Evolutionary conservation across 2,797 vertebrate genomes (phyloP), one percentile per base, ranked within the genome.

Genomic region (Hydrophis major): DNA sequence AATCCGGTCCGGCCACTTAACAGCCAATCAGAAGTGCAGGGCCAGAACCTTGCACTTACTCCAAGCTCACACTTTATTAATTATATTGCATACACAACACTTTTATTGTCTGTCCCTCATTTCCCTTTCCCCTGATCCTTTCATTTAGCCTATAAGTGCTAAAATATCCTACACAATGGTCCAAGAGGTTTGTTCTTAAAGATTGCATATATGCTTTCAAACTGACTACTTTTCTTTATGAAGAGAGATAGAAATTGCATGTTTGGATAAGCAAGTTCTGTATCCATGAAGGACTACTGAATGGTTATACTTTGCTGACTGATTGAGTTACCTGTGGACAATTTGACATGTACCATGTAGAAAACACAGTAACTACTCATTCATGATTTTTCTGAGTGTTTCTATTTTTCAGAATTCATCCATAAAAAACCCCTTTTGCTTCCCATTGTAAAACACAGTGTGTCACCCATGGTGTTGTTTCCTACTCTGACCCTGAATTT

Each of bases 241-340:
- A 90, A 63, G 88, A 93, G 42, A 93, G 92, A 88, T 20, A 93
- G 88, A 93, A 94, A 74, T 87, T 95, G 66, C 25, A 63, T 86
- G 88, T 95, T 93, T 87, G 94, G 60, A 94, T 95, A 95, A 95
- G 87, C 11, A 90, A 93, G 53, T 95, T 94, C 25, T 90, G 4
- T 90, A 86, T 86, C 69, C 93, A 11, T 88, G 53, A 95, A 78
- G 74, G 37, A 90, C 20, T 87, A 37, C 61, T 94, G 92, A 63
- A 91, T 94, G 78, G 59, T 92, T 92, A 83, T 83, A 87, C 22
- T 93, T 96, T 91, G 94, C 20, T 92, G 92, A 88, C 55, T 94
- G 61, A 69, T 56, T 92, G 74, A 95, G 87, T 95, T 95, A 88
- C 93, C 90, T 56, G 92, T 93, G 89, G 53, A 37, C 28, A 94